Evolutionary conservation across 1,140 invertebrate genomes (phyloP).

Genomic region (Drosophila repletoides): DNA sequence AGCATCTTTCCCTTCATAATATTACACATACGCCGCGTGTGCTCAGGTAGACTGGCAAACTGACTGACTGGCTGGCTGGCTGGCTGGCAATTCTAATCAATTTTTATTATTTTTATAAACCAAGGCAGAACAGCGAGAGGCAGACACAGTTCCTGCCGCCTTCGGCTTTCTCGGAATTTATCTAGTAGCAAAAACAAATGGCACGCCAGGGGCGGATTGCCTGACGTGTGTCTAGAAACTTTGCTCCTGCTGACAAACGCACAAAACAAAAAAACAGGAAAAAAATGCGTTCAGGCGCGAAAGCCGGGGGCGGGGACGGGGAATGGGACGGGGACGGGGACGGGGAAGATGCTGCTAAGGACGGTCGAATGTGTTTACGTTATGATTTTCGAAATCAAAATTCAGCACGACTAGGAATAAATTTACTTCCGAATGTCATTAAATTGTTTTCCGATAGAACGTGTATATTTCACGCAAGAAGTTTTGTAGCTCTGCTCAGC

Average conservation of each 20-base stretch:
- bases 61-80: not conserved
- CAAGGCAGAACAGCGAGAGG: conserved; percentile 38
- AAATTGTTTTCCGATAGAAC: conserved; percentile 82
- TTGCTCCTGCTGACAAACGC: conserved; percentile 60
- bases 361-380: conserved; percentile 76
- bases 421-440: conserved; percentile 82
- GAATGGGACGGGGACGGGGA: not conserved
- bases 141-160: conserved; percentile 31
- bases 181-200: conserved; percentile 71
- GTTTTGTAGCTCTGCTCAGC: conserved; percentile 34
- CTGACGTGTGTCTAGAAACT: conserved; percentile 30
- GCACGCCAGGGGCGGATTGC: conserved; percentile 68
- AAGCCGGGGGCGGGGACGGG: not conserved
- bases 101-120: conserved; percentile 82
- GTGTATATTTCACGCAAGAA: conserved; percentile 79
- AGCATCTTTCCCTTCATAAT: conserved; percentile 20
- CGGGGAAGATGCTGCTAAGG: conserved; percentile 1
- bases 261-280: too few relatives aligned
- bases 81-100: conserved; percentile 79
- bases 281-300: conserved; percentile 34
- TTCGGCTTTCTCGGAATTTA: conserved; percentile 67
- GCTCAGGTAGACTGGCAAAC: not conserved
- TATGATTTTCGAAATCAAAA: conserved; percentile 82
- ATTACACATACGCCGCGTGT: conserved; percentile 52
- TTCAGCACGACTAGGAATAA: conserved; percentile 82